Evolutionary conservation across 2,113 vertebrate species (phyloP).

Genomic region (Gymnogyps californianus): DNA sequence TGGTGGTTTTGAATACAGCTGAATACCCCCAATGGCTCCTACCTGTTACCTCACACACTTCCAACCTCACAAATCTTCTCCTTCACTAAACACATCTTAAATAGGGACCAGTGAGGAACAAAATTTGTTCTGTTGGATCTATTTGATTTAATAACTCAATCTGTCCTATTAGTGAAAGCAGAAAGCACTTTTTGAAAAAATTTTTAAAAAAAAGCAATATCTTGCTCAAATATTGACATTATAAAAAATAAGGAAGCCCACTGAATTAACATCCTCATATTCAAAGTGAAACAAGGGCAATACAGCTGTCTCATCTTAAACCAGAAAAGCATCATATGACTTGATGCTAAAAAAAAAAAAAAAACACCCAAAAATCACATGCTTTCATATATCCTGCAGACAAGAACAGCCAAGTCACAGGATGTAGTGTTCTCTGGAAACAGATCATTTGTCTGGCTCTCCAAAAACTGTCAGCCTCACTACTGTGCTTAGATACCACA

Average conservation of each 20-base stretch:
- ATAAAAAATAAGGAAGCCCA: slow-evolving; percentile 40
- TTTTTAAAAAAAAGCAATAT: background rate
- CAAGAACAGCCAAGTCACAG: slow-evolving; percentile 15
- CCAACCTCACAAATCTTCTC: background rate
- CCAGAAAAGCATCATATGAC: slow-evolving; percentile 27
- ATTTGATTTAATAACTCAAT: background rate
- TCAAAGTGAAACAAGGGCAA: background rate
- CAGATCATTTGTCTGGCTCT: background rate
- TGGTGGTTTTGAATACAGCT: background rate
- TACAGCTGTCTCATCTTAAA: slow-evolving; percentile 26
- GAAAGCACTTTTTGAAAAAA: background rate
- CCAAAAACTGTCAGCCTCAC: background rate
- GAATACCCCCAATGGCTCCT: background rate
- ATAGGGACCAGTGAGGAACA: background rate
- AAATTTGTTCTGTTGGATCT: background rate
- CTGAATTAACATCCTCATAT: background rate
- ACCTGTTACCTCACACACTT: background rate
- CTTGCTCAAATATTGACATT: background rate
- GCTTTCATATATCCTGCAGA: slow-evolving; percentile 41
- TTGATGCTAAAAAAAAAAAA: background rate
- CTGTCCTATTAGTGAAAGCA: background rate
- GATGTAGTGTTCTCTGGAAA: background rate
- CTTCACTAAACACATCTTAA: background rate
- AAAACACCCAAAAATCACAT: slow-evolving; percentile 12
- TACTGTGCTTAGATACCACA: background rate